Evolutionary conservation across 2,888 invertebrate genomes (phyloP).

Genomic region (Drepana falcataria): DNA sequence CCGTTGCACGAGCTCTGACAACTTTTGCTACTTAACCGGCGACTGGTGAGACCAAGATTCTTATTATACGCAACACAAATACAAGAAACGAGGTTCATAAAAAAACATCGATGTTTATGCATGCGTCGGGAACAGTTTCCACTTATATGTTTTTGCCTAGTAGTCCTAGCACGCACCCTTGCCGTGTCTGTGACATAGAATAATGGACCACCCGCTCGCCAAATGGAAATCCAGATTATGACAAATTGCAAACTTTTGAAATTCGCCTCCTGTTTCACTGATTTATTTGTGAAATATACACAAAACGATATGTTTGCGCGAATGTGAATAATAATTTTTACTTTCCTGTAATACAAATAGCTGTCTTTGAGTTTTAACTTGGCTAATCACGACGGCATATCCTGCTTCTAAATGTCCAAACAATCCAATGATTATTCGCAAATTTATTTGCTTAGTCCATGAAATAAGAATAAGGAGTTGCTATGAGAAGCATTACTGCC

Average conservation of each 20-base stretch:
- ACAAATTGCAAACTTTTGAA: slow-evolving; percentile 77
- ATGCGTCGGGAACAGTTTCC: slow-evolving; percentile 21
- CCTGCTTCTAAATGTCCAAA: no score
- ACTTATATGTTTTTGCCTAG: slow-evolving; percentile 39
- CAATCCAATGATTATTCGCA: no score
- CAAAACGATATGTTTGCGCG: slow-evolving; percentile 51
- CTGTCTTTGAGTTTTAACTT: no score
- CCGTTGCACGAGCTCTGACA: no score
- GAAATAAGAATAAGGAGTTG: no score
- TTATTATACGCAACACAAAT: no score
- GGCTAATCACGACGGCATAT: no score
- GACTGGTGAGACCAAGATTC: no score
- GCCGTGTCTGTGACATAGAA: slow-evolving; percentile 71
- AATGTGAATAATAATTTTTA: slow-evolving; percentile 16
- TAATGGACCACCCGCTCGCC: slow-evolving; percentile 70
- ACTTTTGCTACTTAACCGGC: no score
- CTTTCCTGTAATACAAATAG: no score
- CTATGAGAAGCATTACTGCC: no score
- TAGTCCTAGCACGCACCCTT: slow-evolving; percentile 54
- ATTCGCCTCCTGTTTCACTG: slow-evolving; percentile 65
- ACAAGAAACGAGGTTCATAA: neutral
- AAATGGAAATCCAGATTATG: slow-evolving; percentile 75
- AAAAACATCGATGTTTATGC: slow-evolving; percentile 25
- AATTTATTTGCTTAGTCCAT: no score
- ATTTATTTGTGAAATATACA: slow-evolving; percentile 65